phyloP scores from a whole-genome alignment of 92 coral and sea anemone species.

The Pocillopora grandis region DNA sequence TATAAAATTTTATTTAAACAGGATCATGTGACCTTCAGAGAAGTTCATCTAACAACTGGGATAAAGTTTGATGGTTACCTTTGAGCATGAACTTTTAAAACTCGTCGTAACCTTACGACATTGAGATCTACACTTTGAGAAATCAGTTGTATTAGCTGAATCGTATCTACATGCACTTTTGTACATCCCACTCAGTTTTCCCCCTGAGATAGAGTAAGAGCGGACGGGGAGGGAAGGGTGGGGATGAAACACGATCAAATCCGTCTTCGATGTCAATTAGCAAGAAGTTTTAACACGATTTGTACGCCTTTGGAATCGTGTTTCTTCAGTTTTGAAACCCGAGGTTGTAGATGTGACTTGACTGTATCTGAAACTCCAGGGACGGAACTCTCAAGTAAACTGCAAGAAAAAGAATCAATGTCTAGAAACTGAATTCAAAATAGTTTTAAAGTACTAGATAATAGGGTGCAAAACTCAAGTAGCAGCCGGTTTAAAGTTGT shows the following conservation, averaged over 20 bases:
- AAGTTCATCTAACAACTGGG: too few relatives aligned
- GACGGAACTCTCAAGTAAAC: slow-evolving; percentile 85
- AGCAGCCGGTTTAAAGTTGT: not conserved
- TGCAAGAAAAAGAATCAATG: slow-evolving; percentile 14
- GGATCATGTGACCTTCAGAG: too few relatives aligned
- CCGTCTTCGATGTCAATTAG: slow-evolving; percentile 16
- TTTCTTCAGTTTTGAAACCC: slow-evolving; percentile 69
- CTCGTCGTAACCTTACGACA: too few relatives aligned
- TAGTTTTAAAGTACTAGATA: not conserved
- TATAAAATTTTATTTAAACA: too few relatives aligned
- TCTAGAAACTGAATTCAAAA: not conserved
- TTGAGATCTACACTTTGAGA: too few relatives aligned
- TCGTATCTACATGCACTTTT: too few relatives aligned
- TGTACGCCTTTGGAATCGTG: slow-evolving; percentile 77
- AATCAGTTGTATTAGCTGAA: too few relatives aligned
- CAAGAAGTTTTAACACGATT: slow-evolving; percentile 73
- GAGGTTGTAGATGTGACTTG: slow-evolving; percentile 57
- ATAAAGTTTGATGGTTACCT: too few relatives aligned
- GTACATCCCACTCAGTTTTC: not conserved
- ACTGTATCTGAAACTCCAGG: slow-evolving; percentile 83
- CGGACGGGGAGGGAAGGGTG: not conserved
- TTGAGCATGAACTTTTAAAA: too few relatives aligned
- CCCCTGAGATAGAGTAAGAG: not conserved
- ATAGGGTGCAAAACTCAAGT: not conserved
- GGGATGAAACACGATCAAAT: not conserved